A percentile compares a stretch with the other conserved stretches of the same genome.
Conservation (phyloP, 2,113 vertebrate genomes). For the Chlamydotis undulata region DNA sequence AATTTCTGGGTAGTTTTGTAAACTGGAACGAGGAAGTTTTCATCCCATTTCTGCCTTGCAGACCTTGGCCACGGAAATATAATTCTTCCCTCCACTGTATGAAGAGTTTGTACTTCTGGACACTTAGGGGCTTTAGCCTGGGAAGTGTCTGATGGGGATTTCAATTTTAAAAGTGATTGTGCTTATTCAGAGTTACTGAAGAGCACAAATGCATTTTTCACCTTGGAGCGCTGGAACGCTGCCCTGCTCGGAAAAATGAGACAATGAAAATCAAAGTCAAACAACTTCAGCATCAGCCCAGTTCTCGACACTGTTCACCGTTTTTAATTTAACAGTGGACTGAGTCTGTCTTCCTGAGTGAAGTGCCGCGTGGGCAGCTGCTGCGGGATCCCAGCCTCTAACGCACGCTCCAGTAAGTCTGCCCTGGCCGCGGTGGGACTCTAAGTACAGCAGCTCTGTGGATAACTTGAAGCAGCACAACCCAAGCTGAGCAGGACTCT, state of each 20-base stretch:
- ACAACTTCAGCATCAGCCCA: background rate
- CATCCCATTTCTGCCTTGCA: background rate
- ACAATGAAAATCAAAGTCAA: background rate
- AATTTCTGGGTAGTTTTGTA: background rate
- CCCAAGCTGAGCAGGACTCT: rapidly evolving
- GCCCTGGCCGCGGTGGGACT: background rate
- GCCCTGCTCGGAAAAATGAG: background rate
- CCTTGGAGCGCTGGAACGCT: background rate
- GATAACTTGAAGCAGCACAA: background rate
- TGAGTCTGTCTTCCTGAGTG: background rate
- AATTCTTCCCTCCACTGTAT: rapidly evolving
- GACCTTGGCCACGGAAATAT: background rate
- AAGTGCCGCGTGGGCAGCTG: background rate
- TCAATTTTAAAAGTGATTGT: conserved; percentile 15
- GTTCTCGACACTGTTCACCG: background rate
- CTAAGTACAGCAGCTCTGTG: background rate
- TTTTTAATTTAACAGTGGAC: conserved; percentile 45
- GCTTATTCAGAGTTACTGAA: conserved; percentile 19
- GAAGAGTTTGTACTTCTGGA: background rate
- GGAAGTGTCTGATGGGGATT: background rate
- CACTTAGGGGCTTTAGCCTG: background rate
- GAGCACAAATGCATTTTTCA: conserved; percentile 23
- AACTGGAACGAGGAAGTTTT: background rate
- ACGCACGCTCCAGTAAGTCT: background rate
- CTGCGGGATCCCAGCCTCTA: background rate